Evolutionary conservation across 2,888 invertebrate genomes (phyloP).

Genomic region (Sarcophaga variegata): DNA sequence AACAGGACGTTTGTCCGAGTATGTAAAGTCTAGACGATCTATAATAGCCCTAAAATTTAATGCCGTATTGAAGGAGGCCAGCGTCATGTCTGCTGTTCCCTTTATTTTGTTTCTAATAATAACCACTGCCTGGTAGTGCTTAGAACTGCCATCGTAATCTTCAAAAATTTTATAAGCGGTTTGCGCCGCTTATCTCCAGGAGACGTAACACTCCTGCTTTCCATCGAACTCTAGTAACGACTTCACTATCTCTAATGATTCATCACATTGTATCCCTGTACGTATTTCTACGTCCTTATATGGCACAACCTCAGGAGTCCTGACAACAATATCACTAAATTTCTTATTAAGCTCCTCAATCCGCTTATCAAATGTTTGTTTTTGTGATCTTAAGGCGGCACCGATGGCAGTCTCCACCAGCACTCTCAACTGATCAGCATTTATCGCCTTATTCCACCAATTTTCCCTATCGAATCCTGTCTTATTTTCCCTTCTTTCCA

Average conservation of each 20-base stretch:
- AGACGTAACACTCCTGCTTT: constrained; percentile 39
- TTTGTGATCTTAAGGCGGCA: constrained; percentile 2
- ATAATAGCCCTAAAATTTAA: constrained; percentile 37
- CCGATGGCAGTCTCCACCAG: background rate
- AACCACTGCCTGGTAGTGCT: constrained; percentile 39
- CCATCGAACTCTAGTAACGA: constrained; percentile 34
- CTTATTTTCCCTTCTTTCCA: background rate
- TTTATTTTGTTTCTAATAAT: too few species aligned
- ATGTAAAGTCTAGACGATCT: constrained; percentile 23
- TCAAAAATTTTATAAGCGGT: constrained; percentile 44
- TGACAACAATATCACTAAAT: constrained; percentile 3
- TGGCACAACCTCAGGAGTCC: background rate
- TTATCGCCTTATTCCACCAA: constrained; percentile 13
- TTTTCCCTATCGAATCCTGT: background rate
- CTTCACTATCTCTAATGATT: constrained; percentile 37
- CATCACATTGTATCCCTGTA: constrained; percentile 15
- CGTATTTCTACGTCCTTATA: constrained; percentile 13
- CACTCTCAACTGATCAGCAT: background rate
- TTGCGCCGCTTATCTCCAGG: constrained; percentile 42
- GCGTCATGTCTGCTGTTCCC: background rate
- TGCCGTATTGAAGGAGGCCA: constrained; percentile 25
- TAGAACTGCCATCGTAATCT: constrained; percentile 39
- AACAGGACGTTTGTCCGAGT: constrained; percentile 12
- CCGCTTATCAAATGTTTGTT: constrained; percentile 8
- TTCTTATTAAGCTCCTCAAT: constrained; percentile 14